A percentile compares a stretch with the other conserved stretches of the same genome.
These are phyloP conservation scores for Epiblema foenella DNA, from an alignment of 2,888 invertebrate genomes.

Conservation along the genomic window DNA sequence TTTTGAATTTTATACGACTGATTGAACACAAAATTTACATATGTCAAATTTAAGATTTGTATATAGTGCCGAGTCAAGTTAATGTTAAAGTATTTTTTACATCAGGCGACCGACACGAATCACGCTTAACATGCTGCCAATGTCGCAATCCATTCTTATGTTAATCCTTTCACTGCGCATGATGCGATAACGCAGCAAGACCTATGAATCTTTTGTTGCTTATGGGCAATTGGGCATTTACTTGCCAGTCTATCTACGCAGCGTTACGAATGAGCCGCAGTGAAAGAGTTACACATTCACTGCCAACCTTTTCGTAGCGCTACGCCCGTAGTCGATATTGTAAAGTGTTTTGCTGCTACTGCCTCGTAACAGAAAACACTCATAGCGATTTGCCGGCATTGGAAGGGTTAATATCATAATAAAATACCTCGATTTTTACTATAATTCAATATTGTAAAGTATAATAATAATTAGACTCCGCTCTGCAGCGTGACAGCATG, in stretches of 20 bases:
- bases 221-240: background rate
- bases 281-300: slow-evolving; percentile 1
- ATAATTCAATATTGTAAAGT: slow-evolving; percentile 27
- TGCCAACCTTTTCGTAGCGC: background rate
- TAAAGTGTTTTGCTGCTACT: background rate
- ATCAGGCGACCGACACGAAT: background rate
- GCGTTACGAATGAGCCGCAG: background rate
- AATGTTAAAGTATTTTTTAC: background rate
- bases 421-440: slow-evolving; percentile 21
- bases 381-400: background rate
- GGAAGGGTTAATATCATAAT: background rate
- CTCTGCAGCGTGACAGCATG: slow-evolving; percentile 16
- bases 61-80: background rate
- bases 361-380: background rate
- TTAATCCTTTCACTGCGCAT: slow-evolving; percentile 4
- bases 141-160: background rate
- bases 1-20: background rate
- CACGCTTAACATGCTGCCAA: slow-evolving; percentile 3
- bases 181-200: background rate
- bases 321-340: too few relatives aligned
- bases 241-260: background rate
- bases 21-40: background rate
- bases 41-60: background rate
- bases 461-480: slow-evolving; percentile 26
- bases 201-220: background rate